These are phyloP conservation scores for Lasioglossum villosulum DNA, from an alignment of 2,888 invertebrate species.

Conservation along the genomic window DNA sequence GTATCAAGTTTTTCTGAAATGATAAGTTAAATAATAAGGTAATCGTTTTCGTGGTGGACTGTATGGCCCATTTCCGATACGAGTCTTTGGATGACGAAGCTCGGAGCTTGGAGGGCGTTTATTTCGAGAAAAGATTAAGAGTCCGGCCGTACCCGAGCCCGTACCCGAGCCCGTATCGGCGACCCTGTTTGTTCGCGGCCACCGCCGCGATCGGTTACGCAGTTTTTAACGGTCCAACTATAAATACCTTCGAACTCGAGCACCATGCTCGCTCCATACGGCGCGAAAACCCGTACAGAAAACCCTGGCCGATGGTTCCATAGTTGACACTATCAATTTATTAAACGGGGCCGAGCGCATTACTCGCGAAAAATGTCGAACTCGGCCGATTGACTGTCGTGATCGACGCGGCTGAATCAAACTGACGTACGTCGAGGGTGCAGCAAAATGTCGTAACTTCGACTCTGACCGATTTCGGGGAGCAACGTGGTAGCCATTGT, in stretches of 20 bases:
- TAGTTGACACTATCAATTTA: background rate
- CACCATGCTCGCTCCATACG: background rate
- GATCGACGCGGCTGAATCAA: background rate
- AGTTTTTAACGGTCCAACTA: constrained; percentile 70
- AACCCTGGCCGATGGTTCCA: background rate
- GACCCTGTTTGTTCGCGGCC: constrained; percentile 45
- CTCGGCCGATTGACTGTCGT: background rate
- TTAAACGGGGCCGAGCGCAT: background rate
- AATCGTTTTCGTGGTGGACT: too few species aligned
- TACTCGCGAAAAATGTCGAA: background rate
- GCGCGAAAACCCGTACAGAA: background rate
- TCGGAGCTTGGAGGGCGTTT: constrained; percentile 55
- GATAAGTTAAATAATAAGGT: too few species aligned
- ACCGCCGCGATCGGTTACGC: constrained; percentile 56
- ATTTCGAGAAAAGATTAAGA: constrained; percentile 70
- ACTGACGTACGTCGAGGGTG: background rate
- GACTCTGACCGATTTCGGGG: background rate
- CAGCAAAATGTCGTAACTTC: background rate
- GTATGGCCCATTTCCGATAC: background rate
- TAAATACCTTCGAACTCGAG: constrained; percentile 58
- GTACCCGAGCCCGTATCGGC: constrained; percentile 51
- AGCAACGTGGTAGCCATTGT: background rate
- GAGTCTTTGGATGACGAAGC: background rate
- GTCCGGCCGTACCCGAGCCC: constrained; percentile 62
- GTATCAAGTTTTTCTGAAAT: too few species aligned